These are phyloP conservation scores for Chunga burmeisteri DNA, from an alignment of 2,113 vertebrate genomes.

Conservation along the genomic window DNA sequence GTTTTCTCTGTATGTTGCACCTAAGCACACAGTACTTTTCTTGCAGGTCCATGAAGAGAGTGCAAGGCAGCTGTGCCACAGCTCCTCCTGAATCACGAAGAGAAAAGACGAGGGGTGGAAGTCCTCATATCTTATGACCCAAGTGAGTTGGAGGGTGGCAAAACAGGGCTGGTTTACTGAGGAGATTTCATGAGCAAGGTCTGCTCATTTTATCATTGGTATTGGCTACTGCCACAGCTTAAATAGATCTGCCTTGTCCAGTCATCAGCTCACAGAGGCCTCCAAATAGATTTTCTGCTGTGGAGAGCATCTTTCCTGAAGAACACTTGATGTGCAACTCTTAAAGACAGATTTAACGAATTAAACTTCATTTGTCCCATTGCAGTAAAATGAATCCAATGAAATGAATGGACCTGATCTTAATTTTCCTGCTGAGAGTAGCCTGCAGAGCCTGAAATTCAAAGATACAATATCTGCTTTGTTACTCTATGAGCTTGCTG, in stretches of 20 bases:
- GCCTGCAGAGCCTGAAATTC: conserved; percentile 18
- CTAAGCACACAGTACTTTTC: background rate
- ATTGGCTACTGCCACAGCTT: background rate
- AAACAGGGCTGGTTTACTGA: background rate
- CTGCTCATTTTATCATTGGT: background rate
- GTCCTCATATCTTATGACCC: background rate
- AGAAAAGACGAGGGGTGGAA: background rate
- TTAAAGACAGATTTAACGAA: conserved; percentile 9
- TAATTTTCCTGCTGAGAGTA: conserved; percentile 47
- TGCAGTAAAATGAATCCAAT: conserved; percentile 31
- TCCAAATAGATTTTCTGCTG: background rate
- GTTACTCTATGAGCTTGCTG: conserved; percentile 64
- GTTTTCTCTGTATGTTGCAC: background rate
- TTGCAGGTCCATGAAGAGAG: background rate
- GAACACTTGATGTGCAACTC: background rate
- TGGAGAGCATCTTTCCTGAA: background rate
- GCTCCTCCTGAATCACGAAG: background rate
- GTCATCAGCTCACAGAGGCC: background rate
- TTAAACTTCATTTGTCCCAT: background rate
- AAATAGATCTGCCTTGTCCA: background rate
- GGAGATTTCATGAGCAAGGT: background rate
- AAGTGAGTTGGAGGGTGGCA: background rate
- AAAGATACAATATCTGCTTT: conserved; percentile 72
- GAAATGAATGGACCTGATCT: background rate
- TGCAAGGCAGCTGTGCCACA: background rate